Percentiles rank a stretch among this genome's conserved stretches.
phyloP scores from a whole-genome alignment of 2,888 invertebrate genomes.

The Noctua janthe region DNA sequence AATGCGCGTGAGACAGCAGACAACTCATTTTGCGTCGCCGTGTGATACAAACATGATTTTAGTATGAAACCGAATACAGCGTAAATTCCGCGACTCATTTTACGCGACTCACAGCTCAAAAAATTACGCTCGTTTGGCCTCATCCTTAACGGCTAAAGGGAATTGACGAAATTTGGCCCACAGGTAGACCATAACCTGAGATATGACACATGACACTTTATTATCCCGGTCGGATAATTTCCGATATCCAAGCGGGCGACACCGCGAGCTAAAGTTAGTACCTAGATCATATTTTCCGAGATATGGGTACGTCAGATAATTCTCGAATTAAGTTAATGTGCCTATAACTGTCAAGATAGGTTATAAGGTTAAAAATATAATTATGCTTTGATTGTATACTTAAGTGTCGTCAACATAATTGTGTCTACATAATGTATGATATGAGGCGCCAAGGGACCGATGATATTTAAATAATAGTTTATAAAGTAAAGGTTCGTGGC shows the following conservation, averaged over 20 bases:
- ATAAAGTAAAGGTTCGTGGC: background rate
- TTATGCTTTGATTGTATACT: constrained; percentile 16
- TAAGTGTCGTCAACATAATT: constrained; percentile 35
- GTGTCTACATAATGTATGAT: constrained; percentile 13
- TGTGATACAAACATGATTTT: too few relatives aligned
- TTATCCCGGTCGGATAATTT: background rate
- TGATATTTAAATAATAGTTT: background rate
- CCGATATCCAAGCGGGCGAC: too few relatives aligned
- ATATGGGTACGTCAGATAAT: background rate
- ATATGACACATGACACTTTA: background rate
- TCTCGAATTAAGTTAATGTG: constrained; percentile 1
- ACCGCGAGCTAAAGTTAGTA: background rate
- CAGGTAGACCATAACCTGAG: background rate
- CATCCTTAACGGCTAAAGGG: background rate
- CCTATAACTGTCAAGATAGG: constrained; percentile 9
- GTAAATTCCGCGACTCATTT: too few relatives aligned
- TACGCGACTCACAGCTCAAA: too few relatives aligned
- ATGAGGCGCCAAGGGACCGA: background rate
- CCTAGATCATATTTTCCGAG: background rate
- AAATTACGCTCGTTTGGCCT: too few relatives aligned
- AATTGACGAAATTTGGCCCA: background rate
- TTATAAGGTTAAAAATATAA: constrained; percentile 32
- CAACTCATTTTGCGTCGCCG: too few relatives aligned
- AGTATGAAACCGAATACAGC: too few relatives aligned
- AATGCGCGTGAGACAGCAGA: too few relatives aligned